Conservation (phyloP, 2,888 invertebrate species). For the Campoplex nolae region DNA sequence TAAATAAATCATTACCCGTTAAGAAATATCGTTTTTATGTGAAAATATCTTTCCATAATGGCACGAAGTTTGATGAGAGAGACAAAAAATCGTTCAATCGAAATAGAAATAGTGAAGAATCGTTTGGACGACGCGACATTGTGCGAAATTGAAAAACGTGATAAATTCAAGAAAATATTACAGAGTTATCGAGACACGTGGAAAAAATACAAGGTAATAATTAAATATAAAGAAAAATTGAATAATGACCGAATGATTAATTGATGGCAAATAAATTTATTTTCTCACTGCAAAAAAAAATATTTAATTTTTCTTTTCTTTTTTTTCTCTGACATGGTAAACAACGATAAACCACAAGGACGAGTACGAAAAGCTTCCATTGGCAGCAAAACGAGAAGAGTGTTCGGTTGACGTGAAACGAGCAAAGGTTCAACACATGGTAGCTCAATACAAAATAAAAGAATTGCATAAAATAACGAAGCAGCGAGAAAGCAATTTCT, state of each 20-base stretch:
- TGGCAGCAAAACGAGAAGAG: constrained; percentile 44
- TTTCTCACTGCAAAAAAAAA: too few species aligned
- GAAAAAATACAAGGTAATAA: constrained; percentile 60
- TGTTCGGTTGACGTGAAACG: constrained; percentile 25
- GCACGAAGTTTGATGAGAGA: constrained; percentile 45
- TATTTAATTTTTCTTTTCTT: background rate
- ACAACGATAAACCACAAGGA: constrained; percentile 20
- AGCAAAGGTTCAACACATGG: constrained; percentile 36
- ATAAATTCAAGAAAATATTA: constrained; percentile 41
- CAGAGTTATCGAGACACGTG: constrained; percentile 53
- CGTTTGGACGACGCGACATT: constrained; percentile 55
- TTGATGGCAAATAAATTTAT: background rate
- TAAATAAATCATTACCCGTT: background rate
- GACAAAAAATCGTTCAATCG: constrained; percentile 47
- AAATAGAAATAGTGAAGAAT: constrained; percentile 53
- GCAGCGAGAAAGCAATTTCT: constrained; percentile 42
- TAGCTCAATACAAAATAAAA: constrained; percentile 46
- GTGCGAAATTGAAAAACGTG: constrained; percentile 45
- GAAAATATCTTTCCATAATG: background rate
- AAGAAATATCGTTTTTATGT: background rate
- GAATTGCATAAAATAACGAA: constrained; percentile 34
- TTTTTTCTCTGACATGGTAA: background rate
- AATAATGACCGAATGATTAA: background rate
- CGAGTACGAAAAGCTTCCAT: constrained; percentile 54
- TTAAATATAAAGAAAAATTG: background rate